Evolutionary conservation across 1,140 invertebrate species (phyloP).

Genomic region (Anagrus nilaparvatae): DNA sequence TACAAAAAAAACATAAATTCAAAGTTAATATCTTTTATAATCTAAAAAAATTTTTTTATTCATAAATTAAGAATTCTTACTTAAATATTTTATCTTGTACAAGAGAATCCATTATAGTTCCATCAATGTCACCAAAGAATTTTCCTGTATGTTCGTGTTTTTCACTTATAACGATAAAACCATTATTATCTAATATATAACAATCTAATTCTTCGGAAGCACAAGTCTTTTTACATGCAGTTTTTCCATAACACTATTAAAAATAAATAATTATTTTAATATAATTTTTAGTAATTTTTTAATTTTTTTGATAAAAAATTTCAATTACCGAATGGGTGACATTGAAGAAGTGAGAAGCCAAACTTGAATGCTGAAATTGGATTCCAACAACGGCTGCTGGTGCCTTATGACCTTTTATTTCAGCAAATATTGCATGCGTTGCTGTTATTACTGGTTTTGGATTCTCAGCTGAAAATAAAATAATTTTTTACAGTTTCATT

Average conservation of each 20-base stretch:
- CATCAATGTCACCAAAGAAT: slow-evolving; percentile 89
- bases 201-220: slow-evolving; percentile 79
- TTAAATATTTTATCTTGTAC: slow-evolving; percentile 83
- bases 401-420: slow-evolving; percentile 69
- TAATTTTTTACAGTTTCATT: slow-evolving; percentile 15
- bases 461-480: slow-evolving; percentile 29
- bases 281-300: slow-evolving; percentile 3
- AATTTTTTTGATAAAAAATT: slow-evolving; percentile 10
- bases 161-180: slow-evolving; percentile 87
- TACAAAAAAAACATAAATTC: slow-evolving; percentile 17
- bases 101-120: slow-evolving; percentile 88
- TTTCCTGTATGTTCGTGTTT: slow-evolving; percentile 70
- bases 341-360: slow-evolving; percentile 74
- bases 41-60: neutral
- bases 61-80: slow-evolving; percentile 17
- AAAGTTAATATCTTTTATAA: slow-evolving; percentile 8
- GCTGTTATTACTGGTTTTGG: slow-evolving; percentile 68
- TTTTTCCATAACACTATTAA: slow-evolving; percentile 58
- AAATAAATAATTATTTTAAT: neutral
- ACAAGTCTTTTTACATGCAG: slow-evolving; percentile 69
- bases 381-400: slow-evolving; percentile 84
- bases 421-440: slow-evolving; percentile 82
- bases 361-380: slow-evolving; percentile 70
- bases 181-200: slow-evolving; percentile 86
- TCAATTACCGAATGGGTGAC: slow-evolving; percentile 68